Evolutionary conservation across 2,113 vertebrate species (phyloP), one percentile per base, ranked within the genome.

Genomic region (Malurus cyaneus): DNA sequence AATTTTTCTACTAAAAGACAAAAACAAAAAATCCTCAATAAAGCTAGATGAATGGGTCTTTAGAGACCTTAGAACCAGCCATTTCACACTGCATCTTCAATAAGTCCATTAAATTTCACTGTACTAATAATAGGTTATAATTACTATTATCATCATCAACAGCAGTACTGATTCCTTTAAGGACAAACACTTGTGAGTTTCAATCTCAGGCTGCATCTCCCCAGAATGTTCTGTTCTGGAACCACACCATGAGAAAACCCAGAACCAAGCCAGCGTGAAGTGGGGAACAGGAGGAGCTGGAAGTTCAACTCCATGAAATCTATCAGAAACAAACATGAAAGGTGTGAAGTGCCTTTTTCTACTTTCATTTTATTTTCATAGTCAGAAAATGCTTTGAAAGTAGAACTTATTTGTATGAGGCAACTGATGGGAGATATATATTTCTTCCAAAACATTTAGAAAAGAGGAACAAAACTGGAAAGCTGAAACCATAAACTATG

Each of bases 171-270:
- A 39, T 5, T 42, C n/a, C 19, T 46, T 69, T 19, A 20, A 70
- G 64, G 46, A 77, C 34, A 57, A 80, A 47, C 6, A 2, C 39
- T 41, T 20, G 5, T 4, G 39, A 59, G 9, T 47, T 67, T 13
- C 47, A 61, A 3, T 12, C 26, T 4, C 0, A 1, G 70, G 44
- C 29, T 57, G 31, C 3, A 0, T 4, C 12, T 28, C 5, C 2
- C 34, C 29, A 29, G 31, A 34, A 15, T 2, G 1, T 32, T 18
- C 42, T 46, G 6, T 19, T 18, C 39, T 8, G 39, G 47, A 69
- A 28, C 7, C 6, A 4, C 4, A 4, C 1, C 66, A 52, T 32
- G 15, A 76, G 36, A 80, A 78, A 73, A 57, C 1, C 12, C 50
- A 56, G 42, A 77, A 49, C 3, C 0, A 0, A 90, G 69, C 7